Evolutionary conservation across 2,888 invertebrate species (phyloP).

Genomic region (Neoaliturus tenellus): DNA sequence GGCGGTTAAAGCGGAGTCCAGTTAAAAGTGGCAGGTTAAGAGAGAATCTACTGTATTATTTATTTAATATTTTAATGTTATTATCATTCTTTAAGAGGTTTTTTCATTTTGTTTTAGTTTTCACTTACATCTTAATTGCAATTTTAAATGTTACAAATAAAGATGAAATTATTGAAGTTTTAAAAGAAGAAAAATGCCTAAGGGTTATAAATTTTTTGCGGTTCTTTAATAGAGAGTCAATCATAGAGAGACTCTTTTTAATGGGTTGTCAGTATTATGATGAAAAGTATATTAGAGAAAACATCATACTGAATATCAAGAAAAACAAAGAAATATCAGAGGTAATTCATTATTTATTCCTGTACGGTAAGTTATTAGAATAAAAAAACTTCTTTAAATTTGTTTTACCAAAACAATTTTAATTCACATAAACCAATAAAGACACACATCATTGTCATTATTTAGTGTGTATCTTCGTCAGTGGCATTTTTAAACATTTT

Average conservation of each 20-base stretch:
- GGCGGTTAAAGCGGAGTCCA: too few relatives aligned
- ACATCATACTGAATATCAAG: not conserved
- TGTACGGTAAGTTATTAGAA: too few relatives aligned
- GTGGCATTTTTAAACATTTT: too few relatives aligned
- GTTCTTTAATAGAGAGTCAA: not conserved
- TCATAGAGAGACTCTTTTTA: not conserved
- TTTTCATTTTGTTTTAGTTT: constrained; percentile 20
- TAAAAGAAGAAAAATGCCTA: not conserved
- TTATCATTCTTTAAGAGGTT: not conserved
- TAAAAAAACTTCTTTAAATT: too few relatives aligned
- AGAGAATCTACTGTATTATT: too few relatives aligned
- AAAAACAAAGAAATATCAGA: not conserved
- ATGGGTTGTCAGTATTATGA: constrained; percentile 22
- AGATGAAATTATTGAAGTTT: constrained; percentile 9
- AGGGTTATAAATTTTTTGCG: constrained; percentile 1
- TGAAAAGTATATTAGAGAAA: not conserved
- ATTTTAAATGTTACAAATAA: constrained; percentile 8
- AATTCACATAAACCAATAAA: too few relatives aligned
- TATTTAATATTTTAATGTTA: not conserved
- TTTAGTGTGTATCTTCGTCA: too few relatives aligned
- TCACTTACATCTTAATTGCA: not conserved
- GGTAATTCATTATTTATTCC: not conserved
- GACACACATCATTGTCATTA: too few relatives aligned
- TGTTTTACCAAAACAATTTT: too few relatives aligned
- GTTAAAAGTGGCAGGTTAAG: too few relatives aligned